Conservation (phyloP, 2,888 invertebrate species). For the Campoplex capitator region DNA sequence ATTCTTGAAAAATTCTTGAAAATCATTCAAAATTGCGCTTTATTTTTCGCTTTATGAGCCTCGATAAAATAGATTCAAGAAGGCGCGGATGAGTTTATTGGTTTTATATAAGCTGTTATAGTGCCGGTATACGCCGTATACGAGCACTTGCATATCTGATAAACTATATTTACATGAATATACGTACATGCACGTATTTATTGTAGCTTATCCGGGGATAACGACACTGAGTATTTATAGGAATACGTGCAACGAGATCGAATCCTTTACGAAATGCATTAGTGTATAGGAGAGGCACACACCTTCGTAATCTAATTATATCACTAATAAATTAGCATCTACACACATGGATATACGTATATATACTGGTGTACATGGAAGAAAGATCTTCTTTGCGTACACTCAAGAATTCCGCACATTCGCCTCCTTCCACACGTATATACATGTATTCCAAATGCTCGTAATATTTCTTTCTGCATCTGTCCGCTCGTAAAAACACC, state of each 20-base stretch:
- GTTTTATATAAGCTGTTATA: conserved; percentile 31
- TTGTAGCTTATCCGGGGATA: conserved; percentile 12
- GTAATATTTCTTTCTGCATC: conserved; percentile 13
- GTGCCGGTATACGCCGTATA: neutral
- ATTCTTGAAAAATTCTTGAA: too few species aligned
- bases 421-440: conserved; percentile 15
- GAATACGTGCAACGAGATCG: conserved; percentile 36
- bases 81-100: neutral
- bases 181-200: neutral
- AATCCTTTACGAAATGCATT: neutral
- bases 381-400: too few species aligned
- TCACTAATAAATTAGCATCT: conserved; percentile 60
- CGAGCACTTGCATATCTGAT: too few species aligned
- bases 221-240: conserved; percentile 34
- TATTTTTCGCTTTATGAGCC: neutral
- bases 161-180: too few species aligned
- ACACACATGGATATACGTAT: too few species aligned
- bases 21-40: neutral
- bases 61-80: neutral
- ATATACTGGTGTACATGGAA: neutral
- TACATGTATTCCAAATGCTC: conserved; percentile 9
- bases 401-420: conserved; percentile 13
- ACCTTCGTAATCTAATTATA: conserved; percentile 55
- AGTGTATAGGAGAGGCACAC: neutral
- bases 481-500: conserved; percentile 27